A percentile compares a stretch with the other conserved stretches of the same genome.
phyloP scores from a whole-genome alignment of 30 jellyfish, hydroid and myxozoan genomes.

The Hydra vulgaris region DNA sequence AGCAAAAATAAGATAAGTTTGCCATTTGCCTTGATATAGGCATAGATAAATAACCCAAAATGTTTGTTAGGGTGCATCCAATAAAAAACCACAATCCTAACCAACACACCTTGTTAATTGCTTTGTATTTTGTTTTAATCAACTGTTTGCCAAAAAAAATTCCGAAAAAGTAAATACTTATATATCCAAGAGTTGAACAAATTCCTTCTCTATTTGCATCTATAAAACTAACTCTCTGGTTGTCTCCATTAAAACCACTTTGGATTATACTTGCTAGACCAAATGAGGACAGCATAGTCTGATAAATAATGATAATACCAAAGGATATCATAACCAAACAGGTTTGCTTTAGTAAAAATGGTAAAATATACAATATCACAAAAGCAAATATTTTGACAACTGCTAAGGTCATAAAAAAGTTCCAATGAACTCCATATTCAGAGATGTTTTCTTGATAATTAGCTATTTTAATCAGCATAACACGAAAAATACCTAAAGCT shows the following conservation, averaged over 20 bases:
- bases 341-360: slow-evolving; percentile 16
- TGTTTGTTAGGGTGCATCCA: neutral
- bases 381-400: slow-evolving; percentile 38
- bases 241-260: slow-evolving; percentile 45
- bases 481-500: slow-evolving; percentile 49
- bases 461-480: slow-evolving; percentile 42
- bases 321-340: slow-evolving; percentile 5
- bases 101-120: slow-evolving; percentile 29
- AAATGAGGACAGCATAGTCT: slow-evolving; percentile 17
- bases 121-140: slow-evolving; percentile 10
- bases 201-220: slow-evolving; percentile 94
- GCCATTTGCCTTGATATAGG: slow-evolving; percentile 72
- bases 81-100: slow-evolving; percentile 8
- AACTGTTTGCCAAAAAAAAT: slow-evolving; percentile 42
- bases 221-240: slow-evolving; percentile 31
- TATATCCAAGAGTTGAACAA: slow-evolving; percentile 45
- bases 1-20: slow-evolving; percentile 35
- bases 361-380: slow-evolving; percentile 1
- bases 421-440: slow-evolving; percentile 96
- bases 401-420: slow-evolving; percentile 87
- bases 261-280: slow-evolving; percentile 39
- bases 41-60: slow-evolving; percentile 3
- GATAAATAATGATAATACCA: slow-evolving; percentile 24
- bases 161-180: slow-evolving; percentile 44
- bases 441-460: slow-evolving; percentile 73